Base-by-base conservation (phyloP, 2,888 invertebrate genomes). In the Tiliacea citrago region DNA sequence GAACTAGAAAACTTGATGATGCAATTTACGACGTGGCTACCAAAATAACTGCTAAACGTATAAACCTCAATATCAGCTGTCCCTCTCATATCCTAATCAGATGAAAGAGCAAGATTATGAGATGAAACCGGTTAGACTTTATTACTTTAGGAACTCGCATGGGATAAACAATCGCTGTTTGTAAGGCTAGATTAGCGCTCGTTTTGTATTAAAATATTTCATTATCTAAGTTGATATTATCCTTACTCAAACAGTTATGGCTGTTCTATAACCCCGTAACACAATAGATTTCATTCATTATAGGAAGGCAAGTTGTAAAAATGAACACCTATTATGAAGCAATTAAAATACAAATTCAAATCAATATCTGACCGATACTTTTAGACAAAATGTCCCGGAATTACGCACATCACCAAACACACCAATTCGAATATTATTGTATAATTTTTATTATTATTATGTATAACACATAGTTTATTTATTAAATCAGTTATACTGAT, bases 31-130 rank as follows among this genome's bases (percentile, higher is more conserved):
- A 65, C 29, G 35, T 66, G 60, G 68, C 24, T 58, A 29, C 29
- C 12, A n/a, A 79, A 79, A 83, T 74, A 75, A 70, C 58, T 55
- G 39, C 53, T 13, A 74, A 57, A 67, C 24, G 51, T 53, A 35
- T 47, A 63, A n/a, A 57, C 13, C 39, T 53, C 53, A 39, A 45
- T 35, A 57, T 73, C 18, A 35, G 12, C 55, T 35, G 16, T 58
- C 21, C 21, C 24, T 68, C 5, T 73, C 68, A 18, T 39, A 21
- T 8, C 6, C 7, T 21, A 21, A 45, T 29, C n/a, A 53, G 1
- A 68, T 47, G 18, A 58, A 63, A n/a, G 49, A 77, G 63, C 2
- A 35, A 67, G 55, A 67, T 21, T 53, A 61, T 58, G 3, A 6
- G 12, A 42, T 35, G 18, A 53, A 47, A 76, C n/a, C 2, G 7